Percentiles rank a stretch among this genome's conserved stretches.
Evolutionary conservation across 2,797 vertebrate species (phyloP).

Genomic region (Phoebastria nigripes): DNA sequence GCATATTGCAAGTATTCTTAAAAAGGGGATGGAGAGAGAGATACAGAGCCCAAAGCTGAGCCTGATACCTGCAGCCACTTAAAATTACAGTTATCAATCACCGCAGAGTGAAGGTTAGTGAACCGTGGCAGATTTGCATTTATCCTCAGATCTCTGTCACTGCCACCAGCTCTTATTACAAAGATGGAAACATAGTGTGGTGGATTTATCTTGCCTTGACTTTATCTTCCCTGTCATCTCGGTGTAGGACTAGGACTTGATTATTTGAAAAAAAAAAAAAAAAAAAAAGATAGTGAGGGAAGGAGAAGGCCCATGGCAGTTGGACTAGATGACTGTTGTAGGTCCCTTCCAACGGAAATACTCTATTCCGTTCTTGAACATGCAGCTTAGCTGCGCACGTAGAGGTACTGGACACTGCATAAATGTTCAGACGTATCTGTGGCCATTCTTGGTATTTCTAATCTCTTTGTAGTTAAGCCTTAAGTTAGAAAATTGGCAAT

Average conservation of each 20-base stretch:
- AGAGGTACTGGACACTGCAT: background rate
- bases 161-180: constrained; percentile 38
- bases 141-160: constrained; percentile 21
- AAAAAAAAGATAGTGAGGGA: background rate
- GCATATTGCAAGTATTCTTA: background rate
- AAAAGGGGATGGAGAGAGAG: background rate
- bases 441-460: background rate
- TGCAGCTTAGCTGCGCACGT: background rate
- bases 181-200: background rate
- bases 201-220: constrained; percentile 39
- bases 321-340: background rate
- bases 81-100: constrained; percentile 38
- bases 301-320: background rate
- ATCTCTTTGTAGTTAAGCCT: background rate
- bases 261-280: background rate
- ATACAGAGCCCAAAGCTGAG: background rate
- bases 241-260: background rate
- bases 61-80: background rate
- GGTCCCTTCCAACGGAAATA: background rate
- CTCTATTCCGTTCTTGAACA: rapidly evolving
- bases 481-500: background rate
- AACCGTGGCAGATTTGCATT: constrained; percentile 26
- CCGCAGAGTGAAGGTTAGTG: background rate
- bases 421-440: background rate
- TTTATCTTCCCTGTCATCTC: constrained; percentile 4